Conservation (phyloP, 1,140 invertebrate genomes). For the Tetramorium parvispinum region DNA sequence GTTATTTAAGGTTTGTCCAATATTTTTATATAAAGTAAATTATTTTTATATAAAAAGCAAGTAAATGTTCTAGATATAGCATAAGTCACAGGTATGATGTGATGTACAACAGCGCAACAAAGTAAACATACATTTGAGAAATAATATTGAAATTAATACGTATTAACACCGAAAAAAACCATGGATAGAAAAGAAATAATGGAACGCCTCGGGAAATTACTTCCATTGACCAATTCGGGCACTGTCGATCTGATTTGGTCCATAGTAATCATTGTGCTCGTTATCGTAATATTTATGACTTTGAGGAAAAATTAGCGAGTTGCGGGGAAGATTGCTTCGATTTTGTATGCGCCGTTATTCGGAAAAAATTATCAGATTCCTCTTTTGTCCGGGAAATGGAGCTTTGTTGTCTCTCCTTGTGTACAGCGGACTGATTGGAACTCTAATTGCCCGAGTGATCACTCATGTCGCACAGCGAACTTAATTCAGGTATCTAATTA, state of each 20-base stretch:
- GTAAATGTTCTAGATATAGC: neutral
- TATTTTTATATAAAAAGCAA: constrained; percentile 8
- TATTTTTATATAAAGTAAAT: constrained; percentile 7
- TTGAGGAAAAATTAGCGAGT: neutral
- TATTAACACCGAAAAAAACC: neutral
- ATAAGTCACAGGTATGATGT: neutral
- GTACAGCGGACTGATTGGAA: constrained; percentile 41
- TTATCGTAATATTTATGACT: constrained; percentile 27
- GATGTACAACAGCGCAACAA: neutral
- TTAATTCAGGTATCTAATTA: constrained; percentile 47
- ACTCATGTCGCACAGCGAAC: neutral
- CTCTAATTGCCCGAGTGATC: constrained; percentile 18
- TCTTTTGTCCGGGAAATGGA: constrained; percentile 45
- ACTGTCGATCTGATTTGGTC: constrained; percentile 49
- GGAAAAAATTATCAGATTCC: constrained; percentile 13
- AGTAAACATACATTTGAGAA: neutral
- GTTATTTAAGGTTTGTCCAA: neutral
- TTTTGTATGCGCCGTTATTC: neutral
- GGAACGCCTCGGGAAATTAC: neutral
- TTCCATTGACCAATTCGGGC: constrained; percentile 17
- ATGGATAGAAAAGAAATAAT: constrained; percentile 11
- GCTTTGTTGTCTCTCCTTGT: constrained; percentile 34
- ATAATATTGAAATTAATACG: neutral
- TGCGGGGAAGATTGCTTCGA: neutral
- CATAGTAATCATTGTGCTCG: constrained; percentile 32